Percentiles rank a stretch among this genome's conserved stretches.
Evolutionary conservation across 2,888 invertebrate genomes (phyloP).

Genomic region (Scaeva pyrastri): DNA sequence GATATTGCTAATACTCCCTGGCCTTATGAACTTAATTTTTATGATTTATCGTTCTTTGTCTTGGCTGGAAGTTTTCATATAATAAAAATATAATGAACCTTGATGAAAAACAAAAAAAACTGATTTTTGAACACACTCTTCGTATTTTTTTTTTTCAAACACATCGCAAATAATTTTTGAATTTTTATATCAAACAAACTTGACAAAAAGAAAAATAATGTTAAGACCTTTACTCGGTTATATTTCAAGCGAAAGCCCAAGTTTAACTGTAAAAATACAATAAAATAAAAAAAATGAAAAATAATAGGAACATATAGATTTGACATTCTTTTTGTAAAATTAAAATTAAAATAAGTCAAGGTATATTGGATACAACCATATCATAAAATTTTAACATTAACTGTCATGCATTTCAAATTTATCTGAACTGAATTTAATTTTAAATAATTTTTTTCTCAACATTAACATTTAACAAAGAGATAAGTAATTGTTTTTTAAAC

Average conservation of each 20-base stretch:
- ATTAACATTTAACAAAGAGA: constrained; percentile 44
- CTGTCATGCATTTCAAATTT: constrained; percentile 74
- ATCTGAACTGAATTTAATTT: constrained; percentile 26
- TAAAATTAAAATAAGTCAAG: neutral
- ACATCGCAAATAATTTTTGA: neutral
- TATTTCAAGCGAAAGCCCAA: constrained; percentile 83
- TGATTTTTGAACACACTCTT: constrained; percentile 32
- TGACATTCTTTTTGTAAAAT: constrained; percentile 43
- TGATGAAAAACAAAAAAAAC: neutral
- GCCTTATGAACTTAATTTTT: neutral
- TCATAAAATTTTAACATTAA: constrained; percentile 33
- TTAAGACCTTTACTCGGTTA: constrained; percentile 81
- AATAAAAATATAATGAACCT: neutral
- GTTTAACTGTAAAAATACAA: constrained; percentile 80
- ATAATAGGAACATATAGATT: constrained; percentile 59
- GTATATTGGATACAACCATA: constrained; percentile 24
- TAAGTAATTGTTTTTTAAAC: constrained; percentile 36
- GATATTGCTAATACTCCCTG: no score
- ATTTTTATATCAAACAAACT: constrained; percentile 3
- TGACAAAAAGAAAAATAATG: constrained; percentile 25
- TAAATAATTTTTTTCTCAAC: constrained; percentile 4
- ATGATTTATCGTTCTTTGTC: neutral
- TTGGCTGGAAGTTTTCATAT: no score
- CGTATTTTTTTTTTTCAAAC: no score
- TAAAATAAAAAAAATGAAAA: constrained; percentile 45